phyloP scores from a whole-genome alignment of 2,113 vertebrate genomes.

The Bettongia penicillata region DNA sequence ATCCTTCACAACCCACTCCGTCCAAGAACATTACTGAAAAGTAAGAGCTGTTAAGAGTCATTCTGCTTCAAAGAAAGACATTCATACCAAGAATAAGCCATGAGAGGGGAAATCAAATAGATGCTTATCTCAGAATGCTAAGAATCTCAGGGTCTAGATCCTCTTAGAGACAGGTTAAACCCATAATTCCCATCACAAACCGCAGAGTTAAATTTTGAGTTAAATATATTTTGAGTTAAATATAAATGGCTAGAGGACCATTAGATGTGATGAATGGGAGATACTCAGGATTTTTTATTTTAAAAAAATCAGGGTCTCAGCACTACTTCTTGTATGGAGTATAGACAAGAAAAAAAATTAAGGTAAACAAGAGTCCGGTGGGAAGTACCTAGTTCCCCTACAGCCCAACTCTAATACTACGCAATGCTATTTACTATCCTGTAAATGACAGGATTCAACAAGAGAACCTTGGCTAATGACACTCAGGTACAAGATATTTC shows the following conservation, averaged over 20 bases:
- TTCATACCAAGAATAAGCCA: not conserved
- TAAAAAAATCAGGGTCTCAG: conserved; percentile 42
- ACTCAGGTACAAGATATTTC: not conserved
- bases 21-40: conserved; percentile 13
- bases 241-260: not conserved
- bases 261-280: not conserved
- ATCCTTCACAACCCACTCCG: conserved; percentile 10
- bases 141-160: not conserved
- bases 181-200: not conserved
- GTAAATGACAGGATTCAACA: not conserved
- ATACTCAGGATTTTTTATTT: conserved; percentile 13
- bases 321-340: not conserved
- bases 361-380: not conserved
- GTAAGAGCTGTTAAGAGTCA: not conserved
- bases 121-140: not conserved
- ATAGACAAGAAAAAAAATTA: not conserved
- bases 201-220: not conserved
- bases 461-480: not conserved
- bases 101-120: not conserved
- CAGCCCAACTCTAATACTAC: not conserved
- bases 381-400: not conserved
- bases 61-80: not conserved
- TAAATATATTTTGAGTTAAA: too few species aligned
- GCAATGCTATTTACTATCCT: not conserved
- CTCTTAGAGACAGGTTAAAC: not conserved